Evolutionary conservation across 2,113 vertebrate species (phyloP).

Genomic region (Datnioides undecimradiatus): DNA sequence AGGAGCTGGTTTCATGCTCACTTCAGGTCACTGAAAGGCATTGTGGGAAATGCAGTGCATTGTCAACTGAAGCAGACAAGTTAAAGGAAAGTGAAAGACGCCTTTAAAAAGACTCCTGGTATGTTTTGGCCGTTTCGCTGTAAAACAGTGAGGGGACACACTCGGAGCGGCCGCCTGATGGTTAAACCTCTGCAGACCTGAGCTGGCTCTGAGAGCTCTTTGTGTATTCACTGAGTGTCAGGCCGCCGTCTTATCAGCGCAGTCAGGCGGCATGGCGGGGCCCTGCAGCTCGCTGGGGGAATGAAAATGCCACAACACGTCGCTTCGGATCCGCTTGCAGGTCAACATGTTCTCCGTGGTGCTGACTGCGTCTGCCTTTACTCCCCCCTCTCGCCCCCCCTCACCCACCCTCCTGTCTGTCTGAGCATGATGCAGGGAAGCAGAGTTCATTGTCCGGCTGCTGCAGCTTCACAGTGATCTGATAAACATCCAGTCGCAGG

Average conservation of each 20-base stretch:
- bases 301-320: constrained; percentile 50
- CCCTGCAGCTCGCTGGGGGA: constrained; percentile 39
- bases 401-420: not conserved
- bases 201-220: not conserved
- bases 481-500: not conserved
- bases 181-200: not conserved
- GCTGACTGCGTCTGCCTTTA: not conserved
- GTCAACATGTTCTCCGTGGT: constrained; percentile 15
- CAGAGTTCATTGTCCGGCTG: not conserved
- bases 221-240: constrained; percentile 32
- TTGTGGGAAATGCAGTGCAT: constrained; percentile 41
- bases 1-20: not conserved
- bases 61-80: not conserved
- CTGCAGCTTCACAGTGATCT: constrained; percentile 8
- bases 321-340: constrained; percentile 21
- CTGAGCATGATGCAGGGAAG: not conserved
- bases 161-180: constrained; percentile 21
- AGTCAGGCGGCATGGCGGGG: constrained; percentile 34
- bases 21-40: constrained; percentile 25
- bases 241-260: constrained; percentile 29
- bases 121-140: constrained; percentile 2
- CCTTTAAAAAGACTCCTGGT: not conserved
- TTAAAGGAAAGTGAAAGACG: not conserved
- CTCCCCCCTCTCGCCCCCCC: not conserved
- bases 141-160: constrained; percentile 18